Percentiles rank a stretch among this genome's conserved stretches.
Evolutionary conservation across 1,140 invertebrate species (phyloP).

Genomic region (Ceratitis capitata): DNA sequence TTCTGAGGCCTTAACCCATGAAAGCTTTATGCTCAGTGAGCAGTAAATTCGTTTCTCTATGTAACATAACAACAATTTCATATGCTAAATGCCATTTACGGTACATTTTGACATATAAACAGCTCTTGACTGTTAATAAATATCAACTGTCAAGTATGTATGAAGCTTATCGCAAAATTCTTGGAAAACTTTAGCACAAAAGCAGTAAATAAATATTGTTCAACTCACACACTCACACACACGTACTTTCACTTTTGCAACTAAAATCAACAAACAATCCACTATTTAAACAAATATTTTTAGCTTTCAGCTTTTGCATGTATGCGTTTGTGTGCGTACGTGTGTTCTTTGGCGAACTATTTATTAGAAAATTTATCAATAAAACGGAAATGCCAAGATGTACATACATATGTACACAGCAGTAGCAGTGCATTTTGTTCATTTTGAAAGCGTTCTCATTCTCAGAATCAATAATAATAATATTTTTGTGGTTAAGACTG

Average conservation of each 20-base stretch:
- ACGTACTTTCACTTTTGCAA: neutral
- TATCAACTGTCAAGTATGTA: neutral
- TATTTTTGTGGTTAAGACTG: neutral
- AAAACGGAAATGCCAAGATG: conserved; percentile 27
- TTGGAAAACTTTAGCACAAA: conserved; percentile 23
- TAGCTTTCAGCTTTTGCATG: neutral
- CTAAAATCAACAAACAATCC: neutral
- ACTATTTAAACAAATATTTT: conserved; percentile 6
- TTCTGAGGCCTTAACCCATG: too few relatives aligned
- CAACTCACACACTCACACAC: neutral
- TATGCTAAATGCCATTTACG: neutral
- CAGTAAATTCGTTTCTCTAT: too few relatives aligned
- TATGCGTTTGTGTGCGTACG: neutral
- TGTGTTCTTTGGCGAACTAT: neutral
- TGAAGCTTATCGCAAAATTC: conserved; percentile 27
- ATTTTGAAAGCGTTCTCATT: too few relatives aligned
- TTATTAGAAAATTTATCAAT: conserved; percentile 35
- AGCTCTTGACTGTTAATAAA: neutral
- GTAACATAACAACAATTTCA: neutral
- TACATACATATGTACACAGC: neutral
- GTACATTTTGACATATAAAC: neutral
- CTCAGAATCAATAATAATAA: conserved; percentile 27
- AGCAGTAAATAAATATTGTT: neutral
- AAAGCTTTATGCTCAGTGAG: too few relatives aligned
- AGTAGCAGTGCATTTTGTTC: too few relatives aligned